Evolutionary conservation across 2,113 vertebrate species (phyloP).

Genomic region (Epinephelus cyanopodus): DNA sequence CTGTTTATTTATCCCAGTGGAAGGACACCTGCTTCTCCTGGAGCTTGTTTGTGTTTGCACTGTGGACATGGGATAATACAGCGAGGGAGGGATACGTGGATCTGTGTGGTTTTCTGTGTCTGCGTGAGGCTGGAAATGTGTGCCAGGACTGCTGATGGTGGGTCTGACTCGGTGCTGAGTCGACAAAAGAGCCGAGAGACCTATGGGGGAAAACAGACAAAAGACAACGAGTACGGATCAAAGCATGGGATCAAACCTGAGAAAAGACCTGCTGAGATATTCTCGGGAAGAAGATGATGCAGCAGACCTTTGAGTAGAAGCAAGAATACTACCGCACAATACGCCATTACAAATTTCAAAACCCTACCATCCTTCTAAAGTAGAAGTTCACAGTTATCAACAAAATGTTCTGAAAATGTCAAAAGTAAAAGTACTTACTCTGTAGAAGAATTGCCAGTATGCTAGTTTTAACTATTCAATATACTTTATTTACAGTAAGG

Average conservation of each 20-base stretch:
- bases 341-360: not conserved
- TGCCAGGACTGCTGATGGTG: constrained; percentile 32
- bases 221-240: constrained; percentile 6
- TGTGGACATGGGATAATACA: constrained; percentile 70
- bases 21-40: constrained; percentile 77
- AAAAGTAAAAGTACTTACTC: not conserved
- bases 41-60: constrained; percentile 83
- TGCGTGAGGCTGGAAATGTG: constrained; percentile 36
- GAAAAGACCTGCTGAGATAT: not conserved
- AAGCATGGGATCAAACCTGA: constrained; percentile 20
- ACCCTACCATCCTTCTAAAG: not conserved
- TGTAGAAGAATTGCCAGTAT: no score
- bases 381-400: not conserved
- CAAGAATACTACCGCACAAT: not conserved
- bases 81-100: constrained; percentile 43
- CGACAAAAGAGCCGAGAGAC: constrained; percentile 3
- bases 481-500: no score
- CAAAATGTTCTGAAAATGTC: not conserved
- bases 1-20: constrained; percentile 81
- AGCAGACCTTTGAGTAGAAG: not conserved
- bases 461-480: not conserved
- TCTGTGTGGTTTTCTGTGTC: constrained; percentile 9
- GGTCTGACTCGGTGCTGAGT: constrained; percentile 61
- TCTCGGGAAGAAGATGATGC: not conserved
- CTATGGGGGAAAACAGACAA: constrained; percentile 40